Conservation (phyloP, 2,888 invertebrate genomes). For the Spisula solida region DNA sequence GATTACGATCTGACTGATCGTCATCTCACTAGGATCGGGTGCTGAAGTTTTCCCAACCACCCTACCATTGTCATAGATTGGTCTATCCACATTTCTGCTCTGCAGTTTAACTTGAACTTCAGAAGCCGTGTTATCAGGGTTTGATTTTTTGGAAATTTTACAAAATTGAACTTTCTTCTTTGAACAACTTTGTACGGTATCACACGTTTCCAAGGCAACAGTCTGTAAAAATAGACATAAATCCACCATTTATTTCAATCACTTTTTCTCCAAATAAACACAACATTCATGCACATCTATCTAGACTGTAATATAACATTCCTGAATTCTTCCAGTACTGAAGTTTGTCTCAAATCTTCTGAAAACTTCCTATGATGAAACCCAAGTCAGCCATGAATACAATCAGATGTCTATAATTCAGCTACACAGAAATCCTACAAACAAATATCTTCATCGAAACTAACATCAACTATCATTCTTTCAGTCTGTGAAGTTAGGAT, state of each 20-base stretch:
- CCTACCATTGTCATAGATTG: not conserved
- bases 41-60: not conserved
- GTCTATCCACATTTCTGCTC: not conserved
- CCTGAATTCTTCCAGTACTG: not conserved
- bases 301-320: not conserved
- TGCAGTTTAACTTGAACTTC: not conserved
- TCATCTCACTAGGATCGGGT: not conserved
- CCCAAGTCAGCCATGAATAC: no score
- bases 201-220: slow-evolving; percentile 3
- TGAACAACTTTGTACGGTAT: not conserved
- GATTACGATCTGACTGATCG: not conserved
- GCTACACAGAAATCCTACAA: no score
- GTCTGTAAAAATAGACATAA: slow-evolving; percentile 20
- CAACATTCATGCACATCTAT: not conserved
- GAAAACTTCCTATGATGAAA: no score
- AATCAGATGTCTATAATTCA: no score
- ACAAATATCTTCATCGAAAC: no score
- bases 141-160: not conserved
- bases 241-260: slow-evolving; percentile 13
- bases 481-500: no score
- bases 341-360: no score
- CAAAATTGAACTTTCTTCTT: not conserved
- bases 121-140: not conserved
- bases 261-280: slow-evolving; percentile 3
- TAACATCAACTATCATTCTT: no score